Conservation (phyloP, 2,797 vertebrate species). For the Tapera naevia region DNA sequence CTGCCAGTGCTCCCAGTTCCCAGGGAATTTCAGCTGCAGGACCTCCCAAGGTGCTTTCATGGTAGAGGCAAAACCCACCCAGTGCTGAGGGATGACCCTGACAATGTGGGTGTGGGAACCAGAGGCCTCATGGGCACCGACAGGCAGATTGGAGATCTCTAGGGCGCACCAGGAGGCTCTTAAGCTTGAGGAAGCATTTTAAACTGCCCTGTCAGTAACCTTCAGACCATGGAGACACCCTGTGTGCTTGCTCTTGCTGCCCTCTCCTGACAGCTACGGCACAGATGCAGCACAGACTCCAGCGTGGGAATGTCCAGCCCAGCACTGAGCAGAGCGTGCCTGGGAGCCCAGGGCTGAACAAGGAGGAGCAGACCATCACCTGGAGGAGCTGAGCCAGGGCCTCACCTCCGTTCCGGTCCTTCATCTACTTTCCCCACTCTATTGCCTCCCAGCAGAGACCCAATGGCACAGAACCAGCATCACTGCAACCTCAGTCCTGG, state of each 20-base stretch:
- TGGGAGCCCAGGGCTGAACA: not conserved
- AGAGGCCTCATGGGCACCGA: not conserved
- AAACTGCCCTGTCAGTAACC: fast-evolving
- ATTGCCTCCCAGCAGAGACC: not conserved
- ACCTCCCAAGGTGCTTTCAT: not conserved
- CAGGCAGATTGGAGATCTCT: not conserved
- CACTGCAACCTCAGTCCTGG: fast-evolving
- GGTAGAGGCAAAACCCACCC: no score
- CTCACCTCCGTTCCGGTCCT: not conserved
- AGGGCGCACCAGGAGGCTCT: not conserved
- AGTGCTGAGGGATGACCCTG: not conserved
- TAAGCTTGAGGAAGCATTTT: not conserved
- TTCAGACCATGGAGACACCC: not conserved
- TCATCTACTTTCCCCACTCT: not conserved
- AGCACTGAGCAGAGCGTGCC: not conserved
- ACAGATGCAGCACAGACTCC: not conserved
- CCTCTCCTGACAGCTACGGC: not conserved
- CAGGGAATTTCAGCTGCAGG: not conserved
- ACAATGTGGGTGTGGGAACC: not conserved
- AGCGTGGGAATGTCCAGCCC: not conserved
- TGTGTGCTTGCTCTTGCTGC: not conserved
- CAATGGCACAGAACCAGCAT: no score
- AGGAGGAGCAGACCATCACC: not conserved
- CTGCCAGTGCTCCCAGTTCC: not conserved
- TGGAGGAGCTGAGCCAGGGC: not conserved